Evolutionary conservation across 2,888 invertebrate genomes (phyloP).

Genomic region (Pristionchus maxplancki): DNA sequence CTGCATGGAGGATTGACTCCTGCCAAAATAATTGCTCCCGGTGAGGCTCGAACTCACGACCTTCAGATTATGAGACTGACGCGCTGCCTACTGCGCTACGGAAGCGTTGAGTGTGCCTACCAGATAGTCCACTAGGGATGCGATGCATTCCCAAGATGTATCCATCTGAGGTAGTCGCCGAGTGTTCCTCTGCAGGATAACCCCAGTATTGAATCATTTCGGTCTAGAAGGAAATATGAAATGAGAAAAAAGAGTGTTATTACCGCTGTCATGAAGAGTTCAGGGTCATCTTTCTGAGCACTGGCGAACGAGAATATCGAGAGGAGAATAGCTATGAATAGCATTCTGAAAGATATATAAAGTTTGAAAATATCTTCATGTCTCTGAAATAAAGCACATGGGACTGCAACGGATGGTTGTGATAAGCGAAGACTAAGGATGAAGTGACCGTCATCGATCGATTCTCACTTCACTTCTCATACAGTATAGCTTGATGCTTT

Average conservation of each 20-base stretch:
- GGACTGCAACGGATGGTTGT: not conserved
- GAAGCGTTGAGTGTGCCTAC: slow-evolving; percentile 59
- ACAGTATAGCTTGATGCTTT: not conserved
- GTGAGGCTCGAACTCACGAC: slow-evolving; percentile 97
- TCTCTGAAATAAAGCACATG: not conserved
- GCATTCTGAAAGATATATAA: not conserved
- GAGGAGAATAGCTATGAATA: not conserved
- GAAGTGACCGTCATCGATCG: not conserved
- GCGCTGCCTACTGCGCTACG: slow-evolving; percentile 87
- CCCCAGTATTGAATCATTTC: slow-evolving; percentile 29
- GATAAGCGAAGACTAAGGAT: not conserved
- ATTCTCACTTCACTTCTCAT: not conserved
- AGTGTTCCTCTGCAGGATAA: slow-evolving; percentile 9
- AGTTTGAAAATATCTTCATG: not conserved
- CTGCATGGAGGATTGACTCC: slow-evolving; percentile 8
- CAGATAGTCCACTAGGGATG: slow-evolving; percentile 3
- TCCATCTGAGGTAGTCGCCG: slow-evolving; percentile 3
- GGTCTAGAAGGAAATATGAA: not conserved
- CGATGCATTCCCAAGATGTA: slow-evolving; percentile 27
- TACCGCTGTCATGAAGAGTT: slow-evolving; percentile 20
- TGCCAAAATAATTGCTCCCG: slow-evolving; percentile 66
- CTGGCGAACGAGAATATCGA: not conserved
- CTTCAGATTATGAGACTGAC: slow-evolving; percentile 94
- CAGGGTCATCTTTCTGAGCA: not conserved
- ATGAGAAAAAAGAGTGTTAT: not conserved